phyloP scores from a whole-genome alignment of 2,888 invertebrate species.

The Hofmannophila pseudospretella region DNA sequence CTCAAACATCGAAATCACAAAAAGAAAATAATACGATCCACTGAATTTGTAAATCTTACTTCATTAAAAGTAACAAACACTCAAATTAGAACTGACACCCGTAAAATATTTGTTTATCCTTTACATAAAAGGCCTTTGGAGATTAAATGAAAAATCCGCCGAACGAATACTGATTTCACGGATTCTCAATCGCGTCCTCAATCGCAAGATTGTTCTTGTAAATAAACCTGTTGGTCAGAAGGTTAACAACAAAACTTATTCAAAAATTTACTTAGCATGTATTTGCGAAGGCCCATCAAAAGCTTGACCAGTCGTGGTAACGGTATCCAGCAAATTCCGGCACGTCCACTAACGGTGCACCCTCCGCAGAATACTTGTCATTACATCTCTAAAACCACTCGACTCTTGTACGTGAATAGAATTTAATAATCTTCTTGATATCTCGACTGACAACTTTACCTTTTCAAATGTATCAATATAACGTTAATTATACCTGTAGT shows the following conservation, averaged over 20 bases:
- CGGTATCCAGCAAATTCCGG: slow-evolving; percentile 52
- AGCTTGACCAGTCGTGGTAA: slow-evolving; percentile 28
- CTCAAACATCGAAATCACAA: too few relatives aligned
- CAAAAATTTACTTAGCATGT: slow-evolving; percentile 27
- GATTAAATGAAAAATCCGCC: not conserved
- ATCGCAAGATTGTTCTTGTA: slow-evolving; percentile 26
- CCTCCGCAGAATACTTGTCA: slow-evolving; percentile 43
- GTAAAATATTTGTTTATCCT: too few relatives aligned
- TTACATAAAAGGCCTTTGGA: too few relatives aligned
- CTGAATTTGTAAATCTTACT: too few relatives aligned
- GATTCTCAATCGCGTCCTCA: slow-evolving; percentile 12
- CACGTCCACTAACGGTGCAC: slow-evolving; percentile 60
- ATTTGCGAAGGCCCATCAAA: slow-evolving; percentile 12
- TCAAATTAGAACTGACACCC: too few relatives aligned
- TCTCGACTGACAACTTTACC: not conserved
- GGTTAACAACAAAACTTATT: slow-evolving; percentile 24
- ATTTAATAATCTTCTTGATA: slow-evolving; percentile 30
- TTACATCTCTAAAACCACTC: slow-evolving; percentile 33
- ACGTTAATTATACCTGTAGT: not conserved
- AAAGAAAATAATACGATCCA: too few relatives aligned
- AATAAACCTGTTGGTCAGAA: slow-evolving; percentile 25
- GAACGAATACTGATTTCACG: not conserved
- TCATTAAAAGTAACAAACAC: too few relatives aligned
- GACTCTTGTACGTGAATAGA: slow-evolving; percentile 37
- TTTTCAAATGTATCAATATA: not conserved